Evolutionary conservation across 2,113 vertebrate genomes (phyloP).

Genomic region (Brachyhypopomus occidentalis): DNA sequence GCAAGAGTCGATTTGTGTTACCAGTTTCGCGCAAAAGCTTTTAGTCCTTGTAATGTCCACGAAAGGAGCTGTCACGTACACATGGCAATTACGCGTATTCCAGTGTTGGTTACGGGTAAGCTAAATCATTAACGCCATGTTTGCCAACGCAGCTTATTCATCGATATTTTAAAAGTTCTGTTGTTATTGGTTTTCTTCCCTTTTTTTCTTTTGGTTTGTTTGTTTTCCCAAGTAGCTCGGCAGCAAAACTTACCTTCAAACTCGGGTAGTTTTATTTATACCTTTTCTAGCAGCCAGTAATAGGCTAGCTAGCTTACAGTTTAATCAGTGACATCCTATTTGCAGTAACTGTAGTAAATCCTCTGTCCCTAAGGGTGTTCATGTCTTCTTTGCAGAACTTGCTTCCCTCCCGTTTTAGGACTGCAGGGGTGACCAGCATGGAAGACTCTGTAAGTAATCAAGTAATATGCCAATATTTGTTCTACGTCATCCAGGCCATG

Average conservation of each 20-base stretch:
- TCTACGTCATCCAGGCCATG: not conserved
- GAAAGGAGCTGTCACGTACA: conserved; percentile 6
- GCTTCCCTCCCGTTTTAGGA: not conserved
- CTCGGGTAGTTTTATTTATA: no score
- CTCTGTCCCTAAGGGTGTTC: not conserved
- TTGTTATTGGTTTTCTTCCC: no score
- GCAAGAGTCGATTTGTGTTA: no score
- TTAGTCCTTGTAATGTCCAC: conserved; percentile 16
- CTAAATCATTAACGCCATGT: not conserved
- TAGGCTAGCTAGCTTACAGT: not conserved
- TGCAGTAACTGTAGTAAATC: not conserved
- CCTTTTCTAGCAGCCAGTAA: not conserved
- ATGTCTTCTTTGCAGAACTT: conserved; percentile 9
- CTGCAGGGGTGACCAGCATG: not conserved
- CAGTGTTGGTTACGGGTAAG: conserved; percentile 47
- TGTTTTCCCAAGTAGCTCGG: not conserved
- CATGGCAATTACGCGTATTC: conserved; percentile 36
- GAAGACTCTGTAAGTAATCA: conserved; percentile 29
- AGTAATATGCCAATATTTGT: not conserved
- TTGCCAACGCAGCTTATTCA: no score
- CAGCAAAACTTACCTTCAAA: not conserved
- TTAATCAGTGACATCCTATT: not conserved
- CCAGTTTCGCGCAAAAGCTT: no score
- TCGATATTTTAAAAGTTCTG: no score
- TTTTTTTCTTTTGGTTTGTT: not conserved